Conservation (phyloP, 2,888 invertebrate genomes). For the Leptinotarsa tumamoca region DNA sequence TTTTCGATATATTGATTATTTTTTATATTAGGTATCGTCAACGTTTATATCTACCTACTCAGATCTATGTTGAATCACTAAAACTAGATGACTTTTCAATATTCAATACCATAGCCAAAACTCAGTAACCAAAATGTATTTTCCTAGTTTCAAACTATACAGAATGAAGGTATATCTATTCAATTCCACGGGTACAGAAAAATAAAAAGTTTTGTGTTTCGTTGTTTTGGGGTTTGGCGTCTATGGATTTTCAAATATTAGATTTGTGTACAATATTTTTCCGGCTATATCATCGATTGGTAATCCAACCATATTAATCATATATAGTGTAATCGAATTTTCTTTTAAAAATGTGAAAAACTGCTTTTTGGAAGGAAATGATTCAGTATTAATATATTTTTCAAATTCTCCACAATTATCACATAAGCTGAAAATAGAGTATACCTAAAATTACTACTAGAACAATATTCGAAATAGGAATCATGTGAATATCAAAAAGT, state of each 20-base stretch:
- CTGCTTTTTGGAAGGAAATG: no score
- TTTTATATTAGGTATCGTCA: constrained; percentile 58
- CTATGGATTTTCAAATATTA: constrained; percentile 9
- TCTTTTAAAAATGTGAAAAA: no score
- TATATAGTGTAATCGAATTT: no score
- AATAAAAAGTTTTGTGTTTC: not conserved
- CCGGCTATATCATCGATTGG: not conserved
- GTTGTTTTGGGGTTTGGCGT: constrained; percentile 18
- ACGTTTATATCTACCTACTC: constrained; percentile 59
- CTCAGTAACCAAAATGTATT: constrained; percentile 47
- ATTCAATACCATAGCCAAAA: constrained; percentile 54
- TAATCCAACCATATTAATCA: no score
- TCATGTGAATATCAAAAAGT: no score
- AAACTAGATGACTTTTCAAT: constrained; percentile 57
- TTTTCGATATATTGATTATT: constrained; percentile 62
- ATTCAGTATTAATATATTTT: no score
- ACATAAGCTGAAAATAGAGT: no score
- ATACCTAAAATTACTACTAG: no score
- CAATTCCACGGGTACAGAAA: constrained; percentile 2
- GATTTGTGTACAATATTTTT: not conserved
- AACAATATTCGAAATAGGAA: no score
- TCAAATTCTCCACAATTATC: no score
- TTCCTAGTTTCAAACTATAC: constrained; percentile 50
- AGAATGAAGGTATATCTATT: constrained; percentile 41
- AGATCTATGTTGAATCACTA: constrained; percentile 60